Evolutionary conservation across 2,888 invertebrate species (phyloP).

Genomic region (Lasioglossum villosulum): DNA sequence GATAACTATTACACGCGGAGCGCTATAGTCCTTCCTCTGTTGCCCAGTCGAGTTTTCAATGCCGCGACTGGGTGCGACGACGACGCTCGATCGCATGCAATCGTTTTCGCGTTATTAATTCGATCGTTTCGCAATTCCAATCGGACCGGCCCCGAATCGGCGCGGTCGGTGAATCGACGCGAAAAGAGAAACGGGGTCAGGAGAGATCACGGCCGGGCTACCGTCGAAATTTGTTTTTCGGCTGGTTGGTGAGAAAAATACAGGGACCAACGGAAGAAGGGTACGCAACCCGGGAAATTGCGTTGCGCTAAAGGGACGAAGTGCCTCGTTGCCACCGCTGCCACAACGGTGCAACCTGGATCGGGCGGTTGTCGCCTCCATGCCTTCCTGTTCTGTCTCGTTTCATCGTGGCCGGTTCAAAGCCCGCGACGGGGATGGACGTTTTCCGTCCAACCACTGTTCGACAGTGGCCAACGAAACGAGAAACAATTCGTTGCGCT

Average conservation of each 20-base stretch:
- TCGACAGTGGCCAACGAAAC: constrained; percentile 68
- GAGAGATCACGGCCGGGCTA: constrained; percentile 32
- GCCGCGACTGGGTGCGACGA: neutral
- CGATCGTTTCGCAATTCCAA: constrained; percentile 34
- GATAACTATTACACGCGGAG: constrained; percentile 36
- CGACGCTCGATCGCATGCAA: constrained; percentile 37
- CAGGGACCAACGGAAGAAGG: constrained; percentile 44
- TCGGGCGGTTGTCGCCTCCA: neutral
- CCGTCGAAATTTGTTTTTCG: constrained; percentile 56
- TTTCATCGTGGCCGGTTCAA: constrained; percentile 49
- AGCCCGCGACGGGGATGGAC: constrained; percentile 54
- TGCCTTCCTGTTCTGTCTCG: neutral
- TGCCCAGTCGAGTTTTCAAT: constrained; percentile 37
- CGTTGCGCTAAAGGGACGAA: constrained; percentile 56
- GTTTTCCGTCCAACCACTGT: constrained; percentile 56
- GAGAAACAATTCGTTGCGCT: constrained; percentile 67
- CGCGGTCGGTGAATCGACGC: neutral
- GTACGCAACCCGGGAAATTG: constrained; percentile 64
- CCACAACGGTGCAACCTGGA: neutral
- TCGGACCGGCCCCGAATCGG: neutral
- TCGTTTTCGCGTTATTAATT: constrained; percentile 47
- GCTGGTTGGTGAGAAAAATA: constrained; percentile 56
- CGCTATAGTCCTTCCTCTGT: neutral
- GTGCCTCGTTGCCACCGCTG: constrained; percentile 25
- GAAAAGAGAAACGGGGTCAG: constrained; percentile 48